A percentile compares a stretch with the other conserved stretches of the same genome.
Evolutionary conservation across 2,113 vertebrate species (phyloP).

Genomic region (Cryptotis parvus): DNA sequence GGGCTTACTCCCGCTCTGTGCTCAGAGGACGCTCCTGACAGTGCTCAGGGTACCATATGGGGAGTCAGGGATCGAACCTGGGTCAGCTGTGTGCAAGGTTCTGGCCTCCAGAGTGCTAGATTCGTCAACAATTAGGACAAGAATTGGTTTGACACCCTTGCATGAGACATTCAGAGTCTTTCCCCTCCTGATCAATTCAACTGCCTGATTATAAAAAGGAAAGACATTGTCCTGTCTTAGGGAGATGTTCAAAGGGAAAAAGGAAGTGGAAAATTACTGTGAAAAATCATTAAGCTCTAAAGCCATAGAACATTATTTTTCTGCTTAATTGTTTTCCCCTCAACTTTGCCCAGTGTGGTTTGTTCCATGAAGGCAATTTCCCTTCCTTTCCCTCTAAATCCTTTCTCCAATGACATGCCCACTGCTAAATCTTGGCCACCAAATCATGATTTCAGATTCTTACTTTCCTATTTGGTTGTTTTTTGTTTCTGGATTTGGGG

Average conservation of each 20-base stretch:
- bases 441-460: no score
- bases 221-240: neutral
- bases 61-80: no score
- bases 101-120: no score
- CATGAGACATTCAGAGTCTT: neutral
- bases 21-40: no score
- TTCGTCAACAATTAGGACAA: neutral
- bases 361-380: neutral
- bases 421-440: neutral
- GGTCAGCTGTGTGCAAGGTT: no score
- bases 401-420: neutral
- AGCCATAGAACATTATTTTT: neutral
- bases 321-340: neutral
- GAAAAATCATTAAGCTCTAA: neutral
- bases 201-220: conserved; percentile 4
- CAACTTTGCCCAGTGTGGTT: neutral
- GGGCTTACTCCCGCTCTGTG: no score
- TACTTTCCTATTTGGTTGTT: no score
- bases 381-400: neutral
- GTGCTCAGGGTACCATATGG: no score
- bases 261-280: neutral
- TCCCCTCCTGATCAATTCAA: neutral
- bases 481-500: no score
- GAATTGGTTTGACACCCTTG: neutral
- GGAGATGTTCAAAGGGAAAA: neutral